A percentile compares a stretch with the other conserved stretches of the same genome.
Evolutionary conservation across 2,888 invertebrate species (phyloP).

Genomic region (Amphipyra tragopoginis): DNA sequence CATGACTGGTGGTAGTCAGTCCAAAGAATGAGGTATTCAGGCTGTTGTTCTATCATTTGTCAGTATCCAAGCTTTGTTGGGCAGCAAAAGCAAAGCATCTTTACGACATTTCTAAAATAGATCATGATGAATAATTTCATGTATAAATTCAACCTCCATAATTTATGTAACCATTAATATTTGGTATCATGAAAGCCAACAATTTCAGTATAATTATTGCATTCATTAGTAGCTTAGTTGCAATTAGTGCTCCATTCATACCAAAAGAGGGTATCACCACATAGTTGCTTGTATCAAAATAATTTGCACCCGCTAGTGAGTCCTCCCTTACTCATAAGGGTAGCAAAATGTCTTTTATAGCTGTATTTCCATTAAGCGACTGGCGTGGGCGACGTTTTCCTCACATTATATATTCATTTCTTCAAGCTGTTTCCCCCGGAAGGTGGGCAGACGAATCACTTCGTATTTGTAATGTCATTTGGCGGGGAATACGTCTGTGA

Average conservation of each 20-base stretch:
- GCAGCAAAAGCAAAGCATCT: too few relatives aligned
- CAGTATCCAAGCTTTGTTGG: too few relatives aligned
- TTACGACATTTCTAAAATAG: too few relatives aligned
- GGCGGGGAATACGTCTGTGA: not conserved
- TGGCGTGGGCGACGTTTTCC: conserved; percentile 42
- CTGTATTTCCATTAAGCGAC: conserved; percentile 59
- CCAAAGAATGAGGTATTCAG: too few relatives aligned
- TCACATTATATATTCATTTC: conserved; percentile 43
- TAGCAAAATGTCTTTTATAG: conserved; percentile 49
- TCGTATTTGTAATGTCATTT: conserved; percentile 21
- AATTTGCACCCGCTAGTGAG: conserved; percentile 27
- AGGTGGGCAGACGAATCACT: conserved; percentile 21
- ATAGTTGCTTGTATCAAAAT: conserved; percentile 27
- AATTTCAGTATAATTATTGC: not conserved
- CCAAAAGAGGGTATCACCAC: not conserved
- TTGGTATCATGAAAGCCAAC: too few relatives aligned
- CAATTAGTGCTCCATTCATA: conserved; percentile 5
- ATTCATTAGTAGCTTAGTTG: conserved; percentile 10
- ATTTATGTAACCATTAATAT: too few relatives aligned
- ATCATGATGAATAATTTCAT: too few relatives aligned
- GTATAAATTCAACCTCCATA: too few relatives aligned
- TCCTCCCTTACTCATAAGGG: conserved; percentile 16
- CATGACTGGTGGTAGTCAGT: too few relatives aligned
- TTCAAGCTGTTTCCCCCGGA: conserved; percentile 23
- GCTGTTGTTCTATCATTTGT: too few relatives aligned